These are phyloP conservation scores for Microctonus hyperodae DNA, from an alignment of 2,888 invertebrate genomes.

Conservation along the genomic window DNA sequence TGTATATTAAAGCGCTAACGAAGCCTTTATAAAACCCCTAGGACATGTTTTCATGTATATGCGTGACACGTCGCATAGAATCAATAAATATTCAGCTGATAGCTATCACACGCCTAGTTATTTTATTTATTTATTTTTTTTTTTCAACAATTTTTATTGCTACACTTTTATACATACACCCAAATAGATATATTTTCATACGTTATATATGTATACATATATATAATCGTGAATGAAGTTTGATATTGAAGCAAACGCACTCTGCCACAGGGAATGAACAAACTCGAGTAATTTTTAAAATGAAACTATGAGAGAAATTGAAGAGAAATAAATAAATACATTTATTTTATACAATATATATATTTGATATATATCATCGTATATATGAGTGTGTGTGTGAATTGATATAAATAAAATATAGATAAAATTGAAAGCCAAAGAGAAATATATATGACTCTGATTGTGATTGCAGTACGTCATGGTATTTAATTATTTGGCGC, in stretches of 20 bases:
- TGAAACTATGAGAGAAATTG: not conserved
- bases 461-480: constrained; percentile 15
- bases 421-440: no score
- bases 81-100: constrained; percentile 2
- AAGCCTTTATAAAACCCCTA: not conserved
- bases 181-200: not conserved
- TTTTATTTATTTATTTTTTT: constrained; percentile 3
- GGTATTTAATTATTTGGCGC: constrained; percentile 40
- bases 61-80: constrained; percentile 1
- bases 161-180: not conserved
- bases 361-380: no score
- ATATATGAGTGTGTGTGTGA: no score
- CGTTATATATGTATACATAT: not conserved
- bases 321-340: not conserved
- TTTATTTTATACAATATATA: not conserved
- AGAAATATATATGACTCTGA: not conserved
- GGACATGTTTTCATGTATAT: not conserved
- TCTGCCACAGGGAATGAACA: not conserved
- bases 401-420: no score
- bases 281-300: not conserved
- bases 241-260: not conserved
- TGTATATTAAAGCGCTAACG: constrained; percentile 1
- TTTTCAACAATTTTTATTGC: constrained; percentile 5
- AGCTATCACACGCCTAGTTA: constrained; percentile 5
- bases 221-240: no score